These are phyloP conservation scores for Rhinophrynus dorsalis DNA, from an alignment of 2,797 vertebrate species.

Conservation along the genomic window DNA sequence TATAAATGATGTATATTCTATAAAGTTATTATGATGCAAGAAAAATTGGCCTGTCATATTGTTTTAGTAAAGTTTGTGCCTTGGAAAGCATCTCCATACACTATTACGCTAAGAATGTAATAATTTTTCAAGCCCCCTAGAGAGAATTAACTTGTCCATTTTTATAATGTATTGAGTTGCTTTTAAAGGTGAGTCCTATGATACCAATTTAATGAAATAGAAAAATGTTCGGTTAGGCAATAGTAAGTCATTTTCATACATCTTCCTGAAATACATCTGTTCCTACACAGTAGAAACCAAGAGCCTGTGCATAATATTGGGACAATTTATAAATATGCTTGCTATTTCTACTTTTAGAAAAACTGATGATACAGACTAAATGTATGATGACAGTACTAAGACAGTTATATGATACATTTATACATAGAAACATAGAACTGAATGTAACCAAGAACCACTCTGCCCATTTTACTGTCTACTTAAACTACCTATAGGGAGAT, in stretches of 20 bases:
- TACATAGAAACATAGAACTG: too few relatives aligned
- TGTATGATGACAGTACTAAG: too few relatives aligned
- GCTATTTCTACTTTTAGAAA: background rate
- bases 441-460: too few relatives aligned
- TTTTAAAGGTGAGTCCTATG: constrained; percentile 4
- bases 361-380: too few relatives aligned
- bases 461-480: too few relatives aligned
- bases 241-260: constrained; percentile 1
- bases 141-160: background rate
- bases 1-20: background rate
- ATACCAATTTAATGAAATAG: constrained; percentile 4
- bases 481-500: too few relatives aligned
- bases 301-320: background rate
- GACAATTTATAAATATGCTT: background rate
- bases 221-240: constrained; percentile 6
- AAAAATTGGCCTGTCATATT: background rate
- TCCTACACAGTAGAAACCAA: background rate
- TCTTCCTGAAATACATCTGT: constrained; percentile 12
- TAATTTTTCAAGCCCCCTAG: background rate
- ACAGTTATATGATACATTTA: too few relatives aligned
- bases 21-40: background rate
- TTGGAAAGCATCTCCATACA: background rate
- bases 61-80: constrained; percentile 4
- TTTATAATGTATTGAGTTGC: constrained; percentile 14
- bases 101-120: constrained; percentile 9